Evolutionary conservation across 2,113 vertebrate genomes (phyloP).

Genomic region (Chamaetylas fuelleborni): DNA sequence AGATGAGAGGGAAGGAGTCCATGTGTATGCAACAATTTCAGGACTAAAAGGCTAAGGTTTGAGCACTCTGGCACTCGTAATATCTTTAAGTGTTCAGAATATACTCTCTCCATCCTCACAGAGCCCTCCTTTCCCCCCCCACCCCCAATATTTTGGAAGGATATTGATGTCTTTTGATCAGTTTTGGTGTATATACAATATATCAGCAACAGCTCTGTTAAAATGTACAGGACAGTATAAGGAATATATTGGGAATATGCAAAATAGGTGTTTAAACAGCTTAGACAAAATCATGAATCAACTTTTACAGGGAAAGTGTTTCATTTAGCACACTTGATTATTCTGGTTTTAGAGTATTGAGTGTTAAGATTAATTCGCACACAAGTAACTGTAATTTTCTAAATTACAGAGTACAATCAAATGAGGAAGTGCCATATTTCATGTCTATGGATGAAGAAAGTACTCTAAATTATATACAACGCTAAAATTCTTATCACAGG

Average conservation of each 20-base stretch:
- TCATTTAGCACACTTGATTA: neutral
- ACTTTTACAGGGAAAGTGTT: neutral
- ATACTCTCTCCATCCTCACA: neutral
- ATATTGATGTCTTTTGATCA: neutral
- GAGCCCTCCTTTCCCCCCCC: neutral
- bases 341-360: neutral
- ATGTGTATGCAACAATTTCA: rapidly evolving
- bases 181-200: neutral
- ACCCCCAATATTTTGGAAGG: neutral
- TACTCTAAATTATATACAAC: neutral
- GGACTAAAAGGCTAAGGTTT: neutral
- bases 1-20: neutral
- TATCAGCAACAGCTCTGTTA: neutral
- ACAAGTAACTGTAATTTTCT: neutral
- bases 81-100: neutral
- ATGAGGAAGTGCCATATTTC: neutral
- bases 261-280: neutral
- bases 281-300: neutral
- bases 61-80: neutral
- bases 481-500: neutral
- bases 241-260: neutral
- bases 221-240: neutral
- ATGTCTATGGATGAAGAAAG: neutral
- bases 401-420: neutral
- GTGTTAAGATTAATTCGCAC: neutral